These are phyloP conservation scores for Thera obeliscata DNA, from an alignment of 2,888 invertebrate species.

Conservation along the genomic window DNA sequence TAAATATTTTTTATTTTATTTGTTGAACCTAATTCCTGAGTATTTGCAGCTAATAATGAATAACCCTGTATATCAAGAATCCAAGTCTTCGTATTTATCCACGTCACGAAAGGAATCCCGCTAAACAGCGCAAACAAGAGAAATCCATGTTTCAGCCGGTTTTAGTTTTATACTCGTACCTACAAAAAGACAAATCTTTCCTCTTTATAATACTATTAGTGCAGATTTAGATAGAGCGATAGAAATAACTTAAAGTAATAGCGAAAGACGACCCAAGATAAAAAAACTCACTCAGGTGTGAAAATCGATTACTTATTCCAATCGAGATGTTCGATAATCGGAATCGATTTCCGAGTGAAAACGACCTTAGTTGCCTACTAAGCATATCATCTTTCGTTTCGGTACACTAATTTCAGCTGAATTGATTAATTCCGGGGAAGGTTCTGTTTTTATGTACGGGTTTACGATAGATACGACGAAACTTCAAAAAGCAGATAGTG, in stretches of 20 bases:
- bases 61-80: too few relatives aligned
- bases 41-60: too few relatives aligned
- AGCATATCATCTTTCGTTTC: conserved; percentile 25
- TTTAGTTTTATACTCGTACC: too few relatives aligned
- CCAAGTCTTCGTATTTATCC: too few relatives aligned
- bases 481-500: too few relatives aligned
- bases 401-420: conserved; percentile 20
- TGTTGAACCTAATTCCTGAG: too few relatives aligned
- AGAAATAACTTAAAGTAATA: conserved; percentile 10
- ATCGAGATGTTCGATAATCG: conserved; percentile 18
- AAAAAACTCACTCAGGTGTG: conserved; percentile 12
- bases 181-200: too few relatives aligned
- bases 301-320: conserved; percentile 15
- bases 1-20: too few relatives aligned
- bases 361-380: conserved; percentile 5
- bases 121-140: too few relatives aligned
- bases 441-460: background rate
- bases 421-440: conserved; percentile 18
- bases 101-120: too few relatives aligned
- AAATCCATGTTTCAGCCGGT: too few relatives aligned
- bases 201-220: too few relatives aligned
- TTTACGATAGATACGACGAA: conserved; percentile 1
- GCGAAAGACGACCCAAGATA: conserved; percentile 9
- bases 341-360: conserved; percentile 17
- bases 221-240: background rate